phyloP scores from a whole-genome alignment of 2,888 invertebrate genomes.

The Alentia gelatinosa region DNA sequence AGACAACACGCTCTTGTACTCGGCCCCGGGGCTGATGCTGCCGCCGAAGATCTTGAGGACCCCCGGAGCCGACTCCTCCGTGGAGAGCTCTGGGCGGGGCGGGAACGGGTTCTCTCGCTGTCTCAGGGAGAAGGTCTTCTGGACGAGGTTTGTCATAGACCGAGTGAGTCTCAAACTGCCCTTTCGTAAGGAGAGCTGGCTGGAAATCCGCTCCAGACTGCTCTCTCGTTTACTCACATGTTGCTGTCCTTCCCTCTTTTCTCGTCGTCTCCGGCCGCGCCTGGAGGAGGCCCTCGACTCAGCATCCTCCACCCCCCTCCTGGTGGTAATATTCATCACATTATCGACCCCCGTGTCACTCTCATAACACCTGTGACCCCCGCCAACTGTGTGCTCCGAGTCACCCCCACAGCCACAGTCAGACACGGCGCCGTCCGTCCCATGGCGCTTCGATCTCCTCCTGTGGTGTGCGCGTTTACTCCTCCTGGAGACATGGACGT shows the following conservation, averaged over 20 bases:
- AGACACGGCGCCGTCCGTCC: not conserved
- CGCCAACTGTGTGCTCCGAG: not conserved
- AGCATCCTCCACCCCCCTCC: not conserved
- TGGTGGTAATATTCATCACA: not conserved
- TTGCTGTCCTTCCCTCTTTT: not conserved
- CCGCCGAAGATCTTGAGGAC: slow-evolving; percentile 76
- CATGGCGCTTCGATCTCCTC: not conserved
- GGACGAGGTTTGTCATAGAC: slow-evolving; percentile 57
- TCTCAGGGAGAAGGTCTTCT: slow-evolving; percentile 58
- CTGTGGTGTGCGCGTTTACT: not conserved
- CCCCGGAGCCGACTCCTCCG: slow-evolving; percentile 74
- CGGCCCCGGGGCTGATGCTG: slow-evolving; percentile 72
- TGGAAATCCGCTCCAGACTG: not conserved
- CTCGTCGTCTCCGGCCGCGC: not conserved
- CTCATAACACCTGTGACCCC: slow-evolving; percentile 5
- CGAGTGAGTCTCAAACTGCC: slow-evolving; percentile 48
- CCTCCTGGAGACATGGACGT: not conserved
- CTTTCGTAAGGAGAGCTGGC: not conserved
- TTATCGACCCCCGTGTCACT: not conserved
- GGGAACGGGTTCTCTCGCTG: slow-evolving; percentile 1
- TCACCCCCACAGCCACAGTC: not conserved
- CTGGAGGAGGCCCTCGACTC: not conserved
- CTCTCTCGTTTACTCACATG: not conserved
- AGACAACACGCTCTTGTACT: slow-evolving; percentile 77
- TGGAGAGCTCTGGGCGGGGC: slow-evolving; percentile 69